Evolutionary conservation across 2,888 invertebrate genomes (phyloP).

Genomic region (Agriopis leucophaearia): DNA sequence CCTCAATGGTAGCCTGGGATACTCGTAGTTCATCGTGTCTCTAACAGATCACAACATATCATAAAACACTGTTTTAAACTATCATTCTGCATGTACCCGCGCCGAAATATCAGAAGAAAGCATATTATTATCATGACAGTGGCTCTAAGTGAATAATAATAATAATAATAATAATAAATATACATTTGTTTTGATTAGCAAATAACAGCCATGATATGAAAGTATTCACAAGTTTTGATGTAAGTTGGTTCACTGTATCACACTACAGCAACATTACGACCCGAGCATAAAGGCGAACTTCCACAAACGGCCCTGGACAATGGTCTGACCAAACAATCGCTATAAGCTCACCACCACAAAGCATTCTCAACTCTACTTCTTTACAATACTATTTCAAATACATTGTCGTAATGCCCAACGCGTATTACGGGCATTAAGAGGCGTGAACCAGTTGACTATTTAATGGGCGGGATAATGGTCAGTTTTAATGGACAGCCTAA

Average conservation of each 20-base stretch:
- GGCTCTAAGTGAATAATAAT: too few species aligned
- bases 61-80: too few species aligned
- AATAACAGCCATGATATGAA: neutral
- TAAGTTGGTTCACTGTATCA: conserved; percentile 17
- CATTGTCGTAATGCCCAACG: neutral
- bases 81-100: too few species aligned
- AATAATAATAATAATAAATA: too few species aligned
- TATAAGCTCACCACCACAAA: conserved; percentile 32
- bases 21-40: too few species aligned
- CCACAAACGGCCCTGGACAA: conserved; percentile 40
- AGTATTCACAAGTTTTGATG: neutral
- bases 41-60: too few species aligned
- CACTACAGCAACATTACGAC: conserved; percentile 21
- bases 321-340: conserved; percentile 41
- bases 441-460: conserved; percentile 36
- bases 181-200: too few species aligned
- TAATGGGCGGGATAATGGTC: conserved; percentile 32
- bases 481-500: conserved; percentile 25
- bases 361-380: conserved; percentile 20
- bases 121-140: too few species aligned
- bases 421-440: conserved; percentile 28
- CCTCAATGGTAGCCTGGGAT: too few species aligned
- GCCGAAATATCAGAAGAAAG: too few species aligned
- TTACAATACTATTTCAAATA: conserved; percentile 13
- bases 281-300: conserved; percentile 41